phyloP scores from a whole-genome alignment of 2,888 invertebrate species.

The Microchrysa polita region DNA sequence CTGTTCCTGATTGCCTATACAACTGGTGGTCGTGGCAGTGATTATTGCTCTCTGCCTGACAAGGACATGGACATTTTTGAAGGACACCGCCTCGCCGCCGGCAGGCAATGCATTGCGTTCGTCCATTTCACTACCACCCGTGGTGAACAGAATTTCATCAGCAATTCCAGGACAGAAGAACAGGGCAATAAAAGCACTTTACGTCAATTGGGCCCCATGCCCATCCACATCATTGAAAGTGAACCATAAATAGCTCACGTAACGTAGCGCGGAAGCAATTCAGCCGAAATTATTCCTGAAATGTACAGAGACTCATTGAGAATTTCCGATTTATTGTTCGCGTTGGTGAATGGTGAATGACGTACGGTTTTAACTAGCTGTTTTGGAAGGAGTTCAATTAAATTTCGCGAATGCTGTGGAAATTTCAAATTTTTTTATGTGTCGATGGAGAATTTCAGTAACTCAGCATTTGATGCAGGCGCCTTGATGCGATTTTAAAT shows the following conservation, averaged over 20 bases:
- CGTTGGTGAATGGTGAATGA: not conserved
- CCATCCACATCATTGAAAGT: not conserved
- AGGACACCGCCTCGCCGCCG: not conserved
- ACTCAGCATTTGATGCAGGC: too few species aligned
- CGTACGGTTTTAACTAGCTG: too few species aligned
- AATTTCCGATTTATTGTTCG: conserved; percentile 32
- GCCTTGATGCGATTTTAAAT: too few species aligned
- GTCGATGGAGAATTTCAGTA: too few species aligned
- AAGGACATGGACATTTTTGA: not conserved
- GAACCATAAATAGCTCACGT: not conserved
- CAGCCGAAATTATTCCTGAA: conserved; percentile 31
- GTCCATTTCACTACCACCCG: too few species aligned
- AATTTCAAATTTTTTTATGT: conserved; percentile 18
- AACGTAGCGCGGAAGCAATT: conserved; percentile 21
- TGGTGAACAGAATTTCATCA: too few species aligned
- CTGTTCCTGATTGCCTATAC: not conserved
- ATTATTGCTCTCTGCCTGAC: conserved; percentile 26
- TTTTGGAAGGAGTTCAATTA: conserved; percentile 1
- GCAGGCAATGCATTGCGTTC: not conserved
- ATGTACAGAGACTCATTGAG: conserved; percentile 35
- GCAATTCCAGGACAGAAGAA: not conserved
- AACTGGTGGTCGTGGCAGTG: too few species aligned
- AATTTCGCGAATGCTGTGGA: conserved; percentile 14
- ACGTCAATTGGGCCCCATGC: not conserved
- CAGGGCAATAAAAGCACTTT: not conserved